Evolutionary conservation across 2,113 vertebrate genomes (phyloP).

Genomic region (Coreoperca whiteheadi): DNA sequence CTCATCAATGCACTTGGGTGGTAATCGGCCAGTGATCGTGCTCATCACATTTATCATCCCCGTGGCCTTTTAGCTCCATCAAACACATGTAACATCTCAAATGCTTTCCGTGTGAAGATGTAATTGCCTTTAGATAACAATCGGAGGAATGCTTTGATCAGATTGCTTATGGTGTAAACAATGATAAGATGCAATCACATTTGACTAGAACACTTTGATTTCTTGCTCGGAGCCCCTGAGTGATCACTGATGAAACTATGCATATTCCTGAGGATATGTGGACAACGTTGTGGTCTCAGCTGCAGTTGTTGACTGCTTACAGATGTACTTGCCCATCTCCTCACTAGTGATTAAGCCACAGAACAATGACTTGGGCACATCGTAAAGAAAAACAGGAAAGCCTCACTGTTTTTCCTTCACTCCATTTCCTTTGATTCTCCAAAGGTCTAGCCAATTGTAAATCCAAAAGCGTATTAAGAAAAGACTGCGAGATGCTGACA

Average conservation of each 20-base stretch:
- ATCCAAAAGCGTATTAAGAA: constrained; percentile 47
- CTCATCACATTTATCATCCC: constrained; percentile 53
- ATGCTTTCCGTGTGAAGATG: constrained; percentile 48
- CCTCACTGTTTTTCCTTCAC: not conserved
- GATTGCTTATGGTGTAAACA: constrained; percentile 44
- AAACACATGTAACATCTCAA: constrained; percentile 48
- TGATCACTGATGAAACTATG: constrained; percentile 10
- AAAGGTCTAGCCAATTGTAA: constrained; percentile 44
- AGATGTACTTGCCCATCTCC: constrained; percentile 69
- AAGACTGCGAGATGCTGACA: constrained; percentile 21
- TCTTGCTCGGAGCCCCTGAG: constrained; percentile 5
- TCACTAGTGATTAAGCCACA: constrained; percentile 52
- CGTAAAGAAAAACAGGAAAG: constrained; percentile 55
- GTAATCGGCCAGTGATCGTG: constrained; percentile 32
- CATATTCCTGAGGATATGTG: constrained; percentile 13
- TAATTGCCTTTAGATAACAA: constrained; percentile 62
- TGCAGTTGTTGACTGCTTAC: constrained; percentile 61
- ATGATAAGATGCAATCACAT: constrained; percentile 48
- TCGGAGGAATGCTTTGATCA: constrained; percentile 62
- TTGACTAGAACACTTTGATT: constrained; percentile 28
- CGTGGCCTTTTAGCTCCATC: not conserved
- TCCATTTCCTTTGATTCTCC: constrained; percentile 50
- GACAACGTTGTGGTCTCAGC: constrained; percentile 13
- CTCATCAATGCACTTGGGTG: constrained; percentile 57
- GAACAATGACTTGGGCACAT: constrained; percentile 54